A percentile compares a stretch with the other conserved stretches of the same genome.
Evolutionary conservation across 2,888 invertebrate genomes (phyloP).

Genomic region (Ecliptopera silaceata): DNA sequence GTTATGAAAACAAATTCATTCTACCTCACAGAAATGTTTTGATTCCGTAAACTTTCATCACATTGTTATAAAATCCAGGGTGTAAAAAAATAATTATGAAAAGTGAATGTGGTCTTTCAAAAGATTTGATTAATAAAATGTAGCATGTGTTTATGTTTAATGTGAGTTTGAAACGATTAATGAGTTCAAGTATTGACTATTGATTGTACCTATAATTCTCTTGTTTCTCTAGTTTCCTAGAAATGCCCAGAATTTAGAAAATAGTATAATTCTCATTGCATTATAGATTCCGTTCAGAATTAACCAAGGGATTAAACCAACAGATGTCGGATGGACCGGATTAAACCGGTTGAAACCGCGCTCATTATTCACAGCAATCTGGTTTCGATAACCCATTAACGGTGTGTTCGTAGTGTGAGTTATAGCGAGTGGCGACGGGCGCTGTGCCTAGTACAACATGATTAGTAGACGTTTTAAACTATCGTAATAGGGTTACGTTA

Average conservation of each 20-base stretch:
- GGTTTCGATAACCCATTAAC: conserved; percentile 53
- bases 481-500: conserved; percentile 43
- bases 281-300: conserved; percentile 3
- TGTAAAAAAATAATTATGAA: too few relatives aligned
- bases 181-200: too few relatives aligned
- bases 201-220: too few relatives aligned
- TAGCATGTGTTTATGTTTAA: too few relatives aligned
- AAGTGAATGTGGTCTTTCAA: too few relatives aligned
- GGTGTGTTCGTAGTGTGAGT: conserved; percentile 43
- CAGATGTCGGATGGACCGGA: conserved; percentile 19
- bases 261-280: not conserved
- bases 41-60: not conserved
- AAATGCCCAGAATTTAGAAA: not conserved
- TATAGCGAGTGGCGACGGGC: conserved; percentile 39
- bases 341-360: conserved; percentile 20
- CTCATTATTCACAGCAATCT: conserved; percentile 36
- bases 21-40: not conserved
- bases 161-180: too few relatives aligned
- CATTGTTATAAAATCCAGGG: not conserved
- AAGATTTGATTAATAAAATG: too few relatives aligned
- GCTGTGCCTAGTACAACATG: conserved; percentile 44
- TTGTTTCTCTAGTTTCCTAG: too few relatives aligned
- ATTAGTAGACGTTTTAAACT: conserved; percentile 50
- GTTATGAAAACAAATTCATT: not conserved
- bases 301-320: conserved; percentile 17